Evolutionary conservation across 2,113 vertebrate genomes (phyloP).

Genomic region (Nycticorax nycticorax): DNA sequence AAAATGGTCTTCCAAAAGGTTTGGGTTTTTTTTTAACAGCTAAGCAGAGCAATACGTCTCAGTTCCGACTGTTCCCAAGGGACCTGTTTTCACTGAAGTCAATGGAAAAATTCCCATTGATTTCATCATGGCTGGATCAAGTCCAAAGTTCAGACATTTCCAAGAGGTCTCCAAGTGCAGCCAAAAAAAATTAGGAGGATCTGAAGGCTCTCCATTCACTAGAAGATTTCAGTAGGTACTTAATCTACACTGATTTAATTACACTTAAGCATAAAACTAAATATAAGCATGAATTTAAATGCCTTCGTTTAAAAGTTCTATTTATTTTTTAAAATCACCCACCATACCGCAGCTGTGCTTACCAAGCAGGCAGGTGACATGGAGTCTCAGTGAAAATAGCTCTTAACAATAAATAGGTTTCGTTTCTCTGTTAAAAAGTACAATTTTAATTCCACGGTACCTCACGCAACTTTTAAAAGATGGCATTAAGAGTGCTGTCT

Average conservation of each 20-base stretch:
- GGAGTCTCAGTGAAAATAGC: not conserved
- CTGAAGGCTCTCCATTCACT: not conserved
- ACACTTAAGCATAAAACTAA: not conserved
- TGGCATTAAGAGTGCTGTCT: not conserved
- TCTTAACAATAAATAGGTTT: not conserved
- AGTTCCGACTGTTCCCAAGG: constrained; percentile 19
- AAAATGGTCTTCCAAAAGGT: not conserved
- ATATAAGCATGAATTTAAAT: not conserved
- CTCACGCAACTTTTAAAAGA: constrained; percentile 1
- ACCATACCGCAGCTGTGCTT: not conserved
- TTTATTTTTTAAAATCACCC: not conserved
- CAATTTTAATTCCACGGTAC: not conserved
- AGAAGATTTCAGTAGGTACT: not conserved
- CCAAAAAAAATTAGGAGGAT: not conserved
- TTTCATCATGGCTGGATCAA: constrained; percentile 28
- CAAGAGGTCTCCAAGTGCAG: not conserved
- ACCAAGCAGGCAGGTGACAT: not conserved
- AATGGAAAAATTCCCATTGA: constrained; percentile 35
- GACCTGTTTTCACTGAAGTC: constrained; percentile 3
- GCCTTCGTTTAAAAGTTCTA: not conserved
- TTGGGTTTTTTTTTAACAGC: not conserved
- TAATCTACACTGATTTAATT: not conserved
- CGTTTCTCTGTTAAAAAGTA: not conserved
- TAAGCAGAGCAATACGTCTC: constrained; percentile 7
- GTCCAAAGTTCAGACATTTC: constrained; percentile 22